These are phyloP conservation scores for Desmodus rotundus DNA, from an alignment of 2,113 vertebrate genomes.

Conservation along the genomic window DNA sequence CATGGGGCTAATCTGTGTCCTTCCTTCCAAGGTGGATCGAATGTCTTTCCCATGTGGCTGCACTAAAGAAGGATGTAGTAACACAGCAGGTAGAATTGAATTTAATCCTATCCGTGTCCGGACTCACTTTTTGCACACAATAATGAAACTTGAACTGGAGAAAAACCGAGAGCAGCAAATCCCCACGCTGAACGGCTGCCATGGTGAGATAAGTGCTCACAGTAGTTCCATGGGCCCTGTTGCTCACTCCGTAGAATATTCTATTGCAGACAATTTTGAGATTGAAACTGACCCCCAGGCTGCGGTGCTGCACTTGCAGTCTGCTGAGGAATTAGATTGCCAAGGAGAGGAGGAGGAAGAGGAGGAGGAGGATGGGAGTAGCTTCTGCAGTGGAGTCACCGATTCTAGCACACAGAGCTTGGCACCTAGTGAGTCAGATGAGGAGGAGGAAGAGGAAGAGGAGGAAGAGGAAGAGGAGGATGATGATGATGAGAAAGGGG, in stretches of 20 bases:
- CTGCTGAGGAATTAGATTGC: slow-evolving; percentile 89
- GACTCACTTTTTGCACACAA: slow-evolving; percentile 99
- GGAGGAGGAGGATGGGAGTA: slow-evolving; percentile 96
- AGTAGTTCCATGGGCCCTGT: slow-evolving; percentile 84
- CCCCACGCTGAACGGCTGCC: slow-evolving; percentile 88
- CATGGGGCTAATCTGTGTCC: slow-evolving; percentile 73
- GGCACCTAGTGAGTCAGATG: slow-evolving; percentile 94
- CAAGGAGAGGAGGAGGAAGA: slow-evolving; percentile 92
- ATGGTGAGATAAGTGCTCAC: slow-evolving; percentile 84
- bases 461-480: slow-evolving; percentile 86
- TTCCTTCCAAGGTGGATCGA: slow-evolving; percentile 92
- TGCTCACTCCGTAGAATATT: slow-evolving; percentile 89
- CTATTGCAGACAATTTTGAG: slow-evolving; percentile 88
- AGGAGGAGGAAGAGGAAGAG: slow-evolving; percentile 89
- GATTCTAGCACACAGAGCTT: slow-evolving; percentile 98
- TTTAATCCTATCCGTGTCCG: slow-evolving; percentile 99
- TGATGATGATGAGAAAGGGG: slow-evolving; percentile 85
- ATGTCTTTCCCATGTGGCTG: slow-evolving; percentile 99
- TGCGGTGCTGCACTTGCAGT: slow-evolving; percentile 89
- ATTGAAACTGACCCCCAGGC: slow-evolving; percentile 86
- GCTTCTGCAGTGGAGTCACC: slow-evolving; percentile 94
- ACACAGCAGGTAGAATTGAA: slow-evolving; percentile 95
- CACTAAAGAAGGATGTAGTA: slow-evolving; percentile 98
- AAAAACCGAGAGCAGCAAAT: slow-evolving; percentile 95
- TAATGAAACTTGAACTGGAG: slow-evolving; percentile 99